Percentiles rank a stretch among this genome's conserved stretches.
Evolutionary conservation across 2,113 vertebrate genomes (phyloP).

Genomic region (Antechinus flavipes): DNA sequence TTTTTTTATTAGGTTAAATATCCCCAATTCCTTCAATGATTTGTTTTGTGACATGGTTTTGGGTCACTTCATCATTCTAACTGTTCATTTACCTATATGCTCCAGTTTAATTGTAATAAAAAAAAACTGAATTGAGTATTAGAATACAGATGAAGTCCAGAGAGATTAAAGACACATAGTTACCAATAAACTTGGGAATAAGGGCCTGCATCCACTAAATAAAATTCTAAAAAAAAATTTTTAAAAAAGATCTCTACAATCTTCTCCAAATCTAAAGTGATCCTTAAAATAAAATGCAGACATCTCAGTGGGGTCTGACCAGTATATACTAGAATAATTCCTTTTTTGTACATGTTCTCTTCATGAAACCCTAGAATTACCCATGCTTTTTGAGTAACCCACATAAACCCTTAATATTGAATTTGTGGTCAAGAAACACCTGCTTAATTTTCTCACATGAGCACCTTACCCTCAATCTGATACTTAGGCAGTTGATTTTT

Average conservation of each 20-base stretch:
- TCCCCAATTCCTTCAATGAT: neutral
- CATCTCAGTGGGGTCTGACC: too few species aligned
- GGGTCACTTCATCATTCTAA: neutral
- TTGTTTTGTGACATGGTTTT: neutral
- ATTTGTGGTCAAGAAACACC: neutral
- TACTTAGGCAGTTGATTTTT: neutral
- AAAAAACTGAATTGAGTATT: neutral
- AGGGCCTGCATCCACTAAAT: too few species aligned
- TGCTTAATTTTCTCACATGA: neutral
- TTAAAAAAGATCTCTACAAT: neutral
- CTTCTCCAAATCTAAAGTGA: neutral
- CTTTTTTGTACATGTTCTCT: neutral
- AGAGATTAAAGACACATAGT: too few species aligned
- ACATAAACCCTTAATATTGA: neutral
- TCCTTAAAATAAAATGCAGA: neutral
- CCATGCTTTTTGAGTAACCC: neutral
- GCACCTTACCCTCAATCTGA: neutral
- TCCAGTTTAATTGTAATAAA: neutral
- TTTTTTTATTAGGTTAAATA: neutral
- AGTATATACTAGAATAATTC: neutral
- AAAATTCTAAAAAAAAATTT: neutral
- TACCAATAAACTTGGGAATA: too few species aligned
- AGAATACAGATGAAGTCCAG: neutral
- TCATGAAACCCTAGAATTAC: neutral
- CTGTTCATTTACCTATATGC: neutral